Percentiles rank a stretch among this genome's conserved stretches.
These are phyloP conservation scores for Theristicus caerulescens DNA, from an alignment of 2,113 vertebrate genomes.

Conservation along the genomic window DNA sequence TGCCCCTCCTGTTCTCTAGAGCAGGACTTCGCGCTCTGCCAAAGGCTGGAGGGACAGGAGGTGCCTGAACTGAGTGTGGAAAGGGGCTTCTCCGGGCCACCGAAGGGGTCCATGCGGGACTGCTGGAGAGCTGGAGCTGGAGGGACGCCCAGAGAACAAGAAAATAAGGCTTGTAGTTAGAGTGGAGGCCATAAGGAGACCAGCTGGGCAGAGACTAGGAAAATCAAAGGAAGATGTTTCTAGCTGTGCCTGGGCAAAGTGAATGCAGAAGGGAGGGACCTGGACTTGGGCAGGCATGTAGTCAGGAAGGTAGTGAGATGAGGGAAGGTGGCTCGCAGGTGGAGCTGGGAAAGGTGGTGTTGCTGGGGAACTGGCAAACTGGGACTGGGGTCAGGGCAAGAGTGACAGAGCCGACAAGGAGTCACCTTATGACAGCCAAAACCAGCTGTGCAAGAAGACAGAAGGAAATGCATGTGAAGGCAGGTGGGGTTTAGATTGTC, in stretches of 20 bases:
- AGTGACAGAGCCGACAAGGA: background rate
- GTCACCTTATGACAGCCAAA: background rate
- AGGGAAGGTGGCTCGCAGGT: background rate
- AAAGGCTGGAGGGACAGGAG: background rate
- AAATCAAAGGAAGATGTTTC: background rate
- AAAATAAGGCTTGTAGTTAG: background rate
- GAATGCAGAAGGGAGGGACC: background rate
- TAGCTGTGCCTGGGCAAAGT: background rate
- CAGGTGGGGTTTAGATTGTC: background rate
- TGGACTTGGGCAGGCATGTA: background rate
- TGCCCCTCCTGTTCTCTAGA: background rate
- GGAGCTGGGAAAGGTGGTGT: background rate
- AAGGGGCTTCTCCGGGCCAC: background rate
- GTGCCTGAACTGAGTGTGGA: background rate
- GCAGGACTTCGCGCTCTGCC: accelerated
- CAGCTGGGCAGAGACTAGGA: background rate
- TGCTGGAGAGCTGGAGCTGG: background rate
- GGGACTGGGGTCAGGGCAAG: background rate
- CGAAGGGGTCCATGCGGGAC: background rate
- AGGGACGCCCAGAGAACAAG: background rate
- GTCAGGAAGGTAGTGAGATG: background rate
- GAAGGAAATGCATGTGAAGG: background rate
- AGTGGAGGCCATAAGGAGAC: background rate
- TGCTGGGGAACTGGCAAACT: background rate
- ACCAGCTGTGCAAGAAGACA: background rate